Evolutionary conservation across 1,140 invertebrate species (phyloP).

Genomic region (Leptinotarsa undecemlineata): DNA sequence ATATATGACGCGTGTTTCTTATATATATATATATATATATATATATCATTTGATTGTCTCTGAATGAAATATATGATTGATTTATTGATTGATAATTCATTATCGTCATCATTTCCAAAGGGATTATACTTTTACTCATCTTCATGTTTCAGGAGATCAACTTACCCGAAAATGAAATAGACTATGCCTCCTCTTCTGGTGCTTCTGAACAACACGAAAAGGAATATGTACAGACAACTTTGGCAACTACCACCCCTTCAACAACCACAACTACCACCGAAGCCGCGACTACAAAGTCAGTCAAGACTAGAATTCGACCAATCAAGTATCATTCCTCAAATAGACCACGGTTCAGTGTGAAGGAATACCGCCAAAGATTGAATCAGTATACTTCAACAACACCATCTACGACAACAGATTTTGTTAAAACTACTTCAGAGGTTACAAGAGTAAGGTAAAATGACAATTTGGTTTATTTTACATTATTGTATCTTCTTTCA

Average conservation of each 20-base stretch:
- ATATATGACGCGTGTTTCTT: too few relatives aligned
- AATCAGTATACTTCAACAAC: slow-evolving; percentile 59
- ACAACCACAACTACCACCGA: slow-evolving; percentile 34
- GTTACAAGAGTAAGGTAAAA: slow-evolving; percentile 18
- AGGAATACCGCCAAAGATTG: slow-evolving; percentile 60
- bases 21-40: too few relatives aligned
- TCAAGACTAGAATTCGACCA: slow-evolving; percentile 50
- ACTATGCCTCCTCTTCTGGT: slow-evolving; percentile 35
- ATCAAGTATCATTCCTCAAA: slow-evolving; percentile 51
- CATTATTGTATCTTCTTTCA: too few relatives aligned
- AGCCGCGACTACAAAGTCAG: slow-evolving; percentile 47
- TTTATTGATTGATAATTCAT: too few relatives aligned
- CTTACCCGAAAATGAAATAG: slow-evolving; percentile 47
- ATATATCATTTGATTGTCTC: too few relatives aligned
- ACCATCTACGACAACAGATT: slow-evolving; percentile 54
- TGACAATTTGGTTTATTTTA: too few relatives aligned
- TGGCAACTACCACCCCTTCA: slow-evolving; percentile 30
- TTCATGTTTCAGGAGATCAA: slow-evolving; percentile 26
- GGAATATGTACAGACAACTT: slow-evolving; percentile 31
- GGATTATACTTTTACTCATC: background rate
- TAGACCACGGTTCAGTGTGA: slow-evolving; percentile 63
- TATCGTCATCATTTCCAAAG: too few relatives aligned
- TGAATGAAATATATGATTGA: too few relatives aligned
- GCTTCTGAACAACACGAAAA: background rate
- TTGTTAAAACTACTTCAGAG: slow-evolving; percentile 47